Evolutionary conservation across 2,888 invertebrate species (phyloP), one percentile per base, ranked within the genome.

Genomic region (Galerucella calmariensis): DNA sequence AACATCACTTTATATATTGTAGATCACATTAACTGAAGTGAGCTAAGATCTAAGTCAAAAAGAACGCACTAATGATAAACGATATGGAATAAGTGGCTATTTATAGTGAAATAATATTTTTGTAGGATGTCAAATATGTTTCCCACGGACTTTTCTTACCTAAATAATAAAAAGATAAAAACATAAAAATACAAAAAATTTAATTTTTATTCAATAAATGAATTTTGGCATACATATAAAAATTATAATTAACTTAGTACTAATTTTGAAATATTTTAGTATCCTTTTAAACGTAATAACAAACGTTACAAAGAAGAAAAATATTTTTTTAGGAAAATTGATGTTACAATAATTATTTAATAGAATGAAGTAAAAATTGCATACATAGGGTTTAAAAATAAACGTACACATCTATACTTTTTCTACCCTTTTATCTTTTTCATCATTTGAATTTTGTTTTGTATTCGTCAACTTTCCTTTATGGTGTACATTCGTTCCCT

Each of bases 261-360:
- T 16, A 44, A 10, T 16, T 46, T 46, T 16, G 12, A 51, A 67
- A 67, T 67, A 67, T 69, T 48, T 61, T 69, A 9, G 44, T 51
- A 69, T 69, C 69, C 69, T 69, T 69, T 69, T 61, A 69, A 69
- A 69, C 69, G 69, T 69, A 46, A 27, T 20, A 1, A 35, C 6
- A 44, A 59, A 69, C 69, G 69, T 69, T 69, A 69, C 61, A 69
- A 69, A 69, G 69, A 69, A 69, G 69, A 69, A 61, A 69, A 59
- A 59, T 65, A 68, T 59, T 44, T 68, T 68, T 12, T n/a, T n/a
- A 14, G 16, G 9, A 9, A 41, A 63, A 11, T 3, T 63, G 4
- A 27, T 63, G 44, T 16, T 58, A 58, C 20, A 14, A 48, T 48
- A 14, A 48, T 41, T 41, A 48, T 4, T 48, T 14, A 3, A 3